A percentile compares a stretch with the other conserved stretches of the same genome.
Conservation (phyloP, 2,113 vertebrate genomes). For the Forbesichthys agassizii region DNA sequence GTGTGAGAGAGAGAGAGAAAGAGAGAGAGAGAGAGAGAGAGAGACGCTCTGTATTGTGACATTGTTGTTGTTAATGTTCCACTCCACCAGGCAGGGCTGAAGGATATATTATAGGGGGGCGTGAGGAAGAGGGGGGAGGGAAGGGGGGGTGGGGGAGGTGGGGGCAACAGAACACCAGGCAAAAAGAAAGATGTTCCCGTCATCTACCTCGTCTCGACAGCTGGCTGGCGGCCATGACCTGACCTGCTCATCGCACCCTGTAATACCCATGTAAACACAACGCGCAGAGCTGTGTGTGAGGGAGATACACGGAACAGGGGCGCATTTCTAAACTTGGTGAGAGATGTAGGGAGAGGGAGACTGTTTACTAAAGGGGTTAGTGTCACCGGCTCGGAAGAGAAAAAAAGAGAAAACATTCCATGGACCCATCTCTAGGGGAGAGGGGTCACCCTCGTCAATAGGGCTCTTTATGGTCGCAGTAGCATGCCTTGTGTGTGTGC, state of each 20-base stretch:
- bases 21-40: slow-evolving; percentile 1
- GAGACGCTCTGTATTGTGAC: slow-evolving; percentile 32
- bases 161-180: slow-evolving; percentile 12
- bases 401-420: slow-evolving; percentile 8
- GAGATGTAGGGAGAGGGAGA: slow-evolving; percentile 26
- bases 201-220: slow-evolving; percentile 43
- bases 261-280: slow-evolving; percentile 53
- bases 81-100: slow-evolving; percentile 23
- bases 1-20: slow-evolving; percentile 4
- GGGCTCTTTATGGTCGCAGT: slow-evolving; percentile 57
- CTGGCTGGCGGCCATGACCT: slow-evolving; percentile 51
- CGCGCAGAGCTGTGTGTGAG: slow-evolving; percentile 37
- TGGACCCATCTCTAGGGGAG: slow-evolving; percentile 29
- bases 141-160: neutral
- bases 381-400: slow-evolving; percentile 31
- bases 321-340: slow-evolving; percentile 24
- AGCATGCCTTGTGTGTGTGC: slow-evolving; percentile 38
- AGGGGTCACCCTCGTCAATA: slow-evolving; percentile 60
- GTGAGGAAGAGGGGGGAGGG: neutral
- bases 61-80: slow-evolving; percentile 34
- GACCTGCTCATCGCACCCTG: slow-evolving; percentile 47
- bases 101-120: slow-evolving; percentile 8
- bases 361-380: slow-evolving; percentile 42
- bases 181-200: slow-evolving; percentile 35
- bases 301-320: slow-evolving; percentile 12